A percentile compares a stretch with the other conserved stretches of the same genome.
Evolutionary conservation across 2,888 invertebrate species (phyloP).

Genomic region (Lapara coniferarum): DNA sequence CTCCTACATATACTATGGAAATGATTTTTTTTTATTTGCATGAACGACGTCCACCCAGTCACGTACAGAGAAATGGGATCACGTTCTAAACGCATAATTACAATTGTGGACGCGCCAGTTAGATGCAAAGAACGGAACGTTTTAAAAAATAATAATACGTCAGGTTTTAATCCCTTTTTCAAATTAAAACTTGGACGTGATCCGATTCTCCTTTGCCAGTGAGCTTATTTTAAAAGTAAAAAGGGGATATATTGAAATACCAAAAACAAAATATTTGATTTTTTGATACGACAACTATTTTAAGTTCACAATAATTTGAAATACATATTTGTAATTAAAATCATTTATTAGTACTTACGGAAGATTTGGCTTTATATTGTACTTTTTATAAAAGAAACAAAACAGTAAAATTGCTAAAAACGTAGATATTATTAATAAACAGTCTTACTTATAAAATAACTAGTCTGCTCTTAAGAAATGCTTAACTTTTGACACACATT

Average conservation of each 20-base stretch:
- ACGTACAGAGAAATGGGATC: slow-evolving; percentile 75
- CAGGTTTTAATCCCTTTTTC: slow-evolving; percentile 61
- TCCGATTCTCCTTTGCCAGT: slow-evolving; percentile 45
- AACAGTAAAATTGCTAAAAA: neutral
- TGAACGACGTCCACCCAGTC: slow-evolving; percentile 58
- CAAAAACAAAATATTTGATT: neutral
- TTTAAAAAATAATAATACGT: slow-evolving; percentile 48
- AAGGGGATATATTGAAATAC: neutral
- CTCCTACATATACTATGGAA: slow-evolving; percentile 43
- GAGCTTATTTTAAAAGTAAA: slow-evolving; percentile 29
- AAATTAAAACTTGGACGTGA: slow-evolving; percentile 66
- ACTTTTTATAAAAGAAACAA: neutral
- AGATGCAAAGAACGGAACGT: slow-evolving; percentile 51
- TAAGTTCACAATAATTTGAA: neutral
- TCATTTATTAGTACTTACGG: neutral
- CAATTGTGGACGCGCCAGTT: slow-evolving; percentile 59
- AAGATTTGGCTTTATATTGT: slow-evolving; percentile 1
- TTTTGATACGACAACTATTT: neutral
- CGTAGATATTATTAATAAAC: no score
- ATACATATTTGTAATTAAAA: neutral
- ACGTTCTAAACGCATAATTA: slow-evolving; percentile 77
- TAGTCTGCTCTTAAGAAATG: no score
- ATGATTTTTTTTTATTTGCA: slow-evolving; percentile 51
- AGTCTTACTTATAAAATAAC: no score
- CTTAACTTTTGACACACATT: no score